These are phyloP conservation scores for Mungos mungo DNA, from an alignment of 2,113 vertebrate genomes.

Conservation along the genomic window DNA sequence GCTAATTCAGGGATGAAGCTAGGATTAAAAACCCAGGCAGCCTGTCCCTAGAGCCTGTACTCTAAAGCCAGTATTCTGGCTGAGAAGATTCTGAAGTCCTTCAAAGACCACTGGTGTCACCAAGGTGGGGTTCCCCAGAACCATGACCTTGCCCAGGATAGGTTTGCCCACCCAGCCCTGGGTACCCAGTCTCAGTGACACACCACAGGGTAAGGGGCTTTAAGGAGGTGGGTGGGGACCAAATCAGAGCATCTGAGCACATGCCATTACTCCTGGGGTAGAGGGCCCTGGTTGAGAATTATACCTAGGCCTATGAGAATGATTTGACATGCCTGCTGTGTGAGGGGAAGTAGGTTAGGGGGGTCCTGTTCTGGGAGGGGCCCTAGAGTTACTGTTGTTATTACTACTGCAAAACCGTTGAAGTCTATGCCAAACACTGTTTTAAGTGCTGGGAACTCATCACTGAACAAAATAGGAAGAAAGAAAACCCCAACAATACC, in stretches of 20 bases:
- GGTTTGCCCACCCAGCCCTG: background rate
- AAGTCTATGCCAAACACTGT: background rate
- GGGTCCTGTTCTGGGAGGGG: background rate
- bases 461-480: background rate
- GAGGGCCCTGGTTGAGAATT: background rate
- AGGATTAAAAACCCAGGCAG: background rate
- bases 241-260: background rate
- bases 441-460: background rate
- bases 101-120: background rate
- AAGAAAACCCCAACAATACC: background rate
- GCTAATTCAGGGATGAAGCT: background rate
- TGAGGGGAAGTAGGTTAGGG: background rate
- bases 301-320: background rate
- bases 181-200: background rate
- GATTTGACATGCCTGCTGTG: background rate
- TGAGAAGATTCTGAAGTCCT: background rate
- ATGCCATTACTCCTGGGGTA: background rate
- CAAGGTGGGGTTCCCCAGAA: too few species aligned
- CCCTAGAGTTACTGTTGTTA: background rate
- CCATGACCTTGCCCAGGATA: background rate
- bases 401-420: background rate
- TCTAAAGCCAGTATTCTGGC: background rate
- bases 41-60: too few species aligned
- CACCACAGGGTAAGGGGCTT: background rate
- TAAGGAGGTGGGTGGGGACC: background rate